Conservation (phyloP, 2,113 vertebrate species). For the Pseudonaja textilis region DNA sequence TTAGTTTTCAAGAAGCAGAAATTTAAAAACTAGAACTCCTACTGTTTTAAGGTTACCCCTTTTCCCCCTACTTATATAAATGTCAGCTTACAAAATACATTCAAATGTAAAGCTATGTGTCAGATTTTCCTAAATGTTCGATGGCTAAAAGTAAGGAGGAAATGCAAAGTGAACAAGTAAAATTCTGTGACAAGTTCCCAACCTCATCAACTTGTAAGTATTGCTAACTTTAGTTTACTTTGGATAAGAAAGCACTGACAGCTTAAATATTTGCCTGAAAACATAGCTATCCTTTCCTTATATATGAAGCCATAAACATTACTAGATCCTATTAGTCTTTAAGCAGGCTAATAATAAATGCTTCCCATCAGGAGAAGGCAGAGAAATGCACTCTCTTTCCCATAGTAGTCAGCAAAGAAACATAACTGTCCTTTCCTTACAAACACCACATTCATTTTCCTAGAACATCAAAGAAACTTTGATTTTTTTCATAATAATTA, state of each 20-base stretch:
- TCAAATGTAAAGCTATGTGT: not conserved
- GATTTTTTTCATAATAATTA: not conserved
- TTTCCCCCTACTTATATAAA: not conserved
- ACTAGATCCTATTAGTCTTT: not conserved
- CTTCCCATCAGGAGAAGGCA: not conserved
- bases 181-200: not conserved
- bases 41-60: conserved; percentile 20
- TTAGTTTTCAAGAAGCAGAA: not conserved
- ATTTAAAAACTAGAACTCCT: not conserved
- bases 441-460: not conserved
- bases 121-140: not conserved
- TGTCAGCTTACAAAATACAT: not conserved
- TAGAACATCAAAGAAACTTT: not conserved
- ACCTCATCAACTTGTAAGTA: not conserved
- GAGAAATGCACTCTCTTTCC: not conserved
- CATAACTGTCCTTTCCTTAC: not conserved
- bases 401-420: not conserved
- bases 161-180: not conserved
- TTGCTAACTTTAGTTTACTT: not conserved
- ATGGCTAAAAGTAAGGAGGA: conserved; percentile 2
- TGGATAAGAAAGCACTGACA: not conserved
- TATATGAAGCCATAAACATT: not conserved
- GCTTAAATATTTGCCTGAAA: not conserved
- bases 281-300: not conserved
- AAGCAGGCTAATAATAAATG: not conserved